Percentiles rank a stretch among this genome's conserved stretches.
phyloP scores from a whole-genome alignment of 1,140 invertebrate species.

The Anadara kagoshimensis region DNA sequence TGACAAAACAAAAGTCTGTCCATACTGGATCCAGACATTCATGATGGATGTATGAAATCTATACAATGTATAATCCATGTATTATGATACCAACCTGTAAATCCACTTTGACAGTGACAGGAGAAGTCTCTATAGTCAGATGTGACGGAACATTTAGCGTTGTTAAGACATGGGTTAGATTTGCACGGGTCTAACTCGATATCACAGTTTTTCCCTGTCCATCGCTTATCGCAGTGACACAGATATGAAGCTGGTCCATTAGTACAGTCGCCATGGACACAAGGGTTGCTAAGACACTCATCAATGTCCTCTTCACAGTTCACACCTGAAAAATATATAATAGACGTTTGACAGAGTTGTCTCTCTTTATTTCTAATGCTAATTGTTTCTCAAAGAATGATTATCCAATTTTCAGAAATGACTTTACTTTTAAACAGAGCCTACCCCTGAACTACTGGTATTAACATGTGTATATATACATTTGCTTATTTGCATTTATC shows the following conservation, averaged over 20 bases:
- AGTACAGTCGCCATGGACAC: slow-evolving; percentile 92
- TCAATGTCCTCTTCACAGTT: slow-evolving; percentile 86
- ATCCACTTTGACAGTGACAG: slow-evolving; percentile 75
- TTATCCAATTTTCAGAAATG: too few relatives aligned
- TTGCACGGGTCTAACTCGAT: slow-evolving; percentile 84
- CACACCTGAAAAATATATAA: slow-evolving; percentile 76
- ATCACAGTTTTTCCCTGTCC: slow-evolving; percentile 71
- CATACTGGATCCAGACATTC: neutral
- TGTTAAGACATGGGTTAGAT: slow-evolving; percentile 88
- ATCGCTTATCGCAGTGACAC: slow-evolving; percentile 77
- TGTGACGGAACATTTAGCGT: slow-evolving; percentile 89
- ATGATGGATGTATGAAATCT: neutral
- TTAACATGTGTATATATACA: too few relatives aligned
- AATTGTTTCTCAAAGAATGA: too few relatives aligned
- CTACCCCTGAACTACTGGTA: too few relatives aligned
- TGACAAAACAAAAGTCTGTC: too few relatives aligned
- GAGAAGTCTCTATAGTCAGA: slow-evolving; percentile 70
- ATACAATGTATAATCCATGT: neutral
- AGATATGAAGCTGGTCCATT: slow-evolving; percentile 76
- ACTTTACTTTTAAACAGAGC: too few relatives aligned
- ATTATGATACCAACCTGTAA: slow-evolving; percentile 47
- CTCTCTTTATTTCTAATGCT: too few relatives aligned
- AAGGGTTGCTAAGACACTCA: slow-evolving; percentile 94
- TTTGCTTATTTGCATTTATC: too few relatives aligned
- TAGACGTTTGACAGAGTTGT: neutral